Percentiles rank a stretch among this genome's conserved stretches.
These are phyloP conservation scores for Cecidostiba fungosa DNA, from an alignment of 2,888 invertebrate genomes.

Conservation along the genomic window DNA sequence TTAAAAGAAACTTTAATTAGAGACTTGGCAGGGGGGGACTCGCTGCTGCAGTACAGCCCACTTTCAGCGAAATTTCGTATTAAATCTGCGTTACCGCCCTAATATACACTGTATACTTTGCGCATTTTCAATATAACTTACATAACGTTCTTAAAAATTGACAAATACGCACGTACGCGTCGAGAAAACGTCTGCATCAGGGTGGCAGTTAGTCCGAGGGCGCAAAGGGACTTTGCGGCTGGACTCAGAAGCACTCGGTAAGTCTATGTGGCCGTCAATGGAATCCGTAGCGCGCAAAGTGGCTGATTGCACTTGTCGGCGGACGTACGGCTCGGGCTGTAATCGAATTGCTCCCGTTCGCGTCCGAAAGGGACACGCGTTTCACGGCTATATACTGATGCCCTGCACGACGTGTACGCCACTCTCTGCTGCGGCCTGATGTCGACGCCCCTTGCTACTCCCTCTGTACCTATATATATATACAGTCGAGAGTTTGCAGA, in stretches of 20 bases:
- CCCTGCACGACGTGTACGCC: neutral
- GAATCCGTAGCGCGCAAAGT: slow-evolving; percentile 38
- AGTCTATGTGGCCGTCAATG: neutral
- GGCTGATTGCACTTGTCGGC: slow-evolving; percentile 51
- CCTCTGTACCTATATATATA: too few species aligned
- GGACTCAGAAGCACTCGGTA: neutral
- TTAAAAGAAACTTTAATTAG: slow-evolving; percentile 60
- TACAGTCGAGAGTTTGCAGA: neutral
- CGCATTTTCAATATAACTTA: too few species aligned
- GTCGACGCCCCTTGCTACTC: neutral
- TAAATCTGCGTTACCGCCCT: slow-evolving; percentile 25
- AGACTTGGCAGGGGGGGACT: too few species aligned
- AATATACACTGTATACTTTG: too few species aligned
- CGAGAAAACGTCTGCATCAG: too few species aligned
- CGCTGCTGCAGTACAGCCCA: neutral
- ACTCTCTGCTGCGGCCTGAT: neutral
- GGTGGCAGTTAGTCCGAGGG: too few species aligned
- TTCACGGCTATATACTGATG: neutral
- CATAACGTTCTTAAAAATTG: too few species aligned
- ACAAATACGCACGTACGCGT: too few species aligned
- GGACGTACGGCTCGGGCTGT: neutral
- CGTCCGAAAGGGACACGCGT: slow-evolving; percentile 1
- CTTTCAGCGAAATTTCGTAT: slow-evolving; percentile 24
- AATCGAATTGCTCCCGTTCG: slow-evolving; percentile 37
- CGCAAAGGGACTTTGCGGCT: neutral